Evolutionary conservation across 2,888 invertebrate genomes (phyloP).

Genomic region (Rhagonycha lutea): DNA sequence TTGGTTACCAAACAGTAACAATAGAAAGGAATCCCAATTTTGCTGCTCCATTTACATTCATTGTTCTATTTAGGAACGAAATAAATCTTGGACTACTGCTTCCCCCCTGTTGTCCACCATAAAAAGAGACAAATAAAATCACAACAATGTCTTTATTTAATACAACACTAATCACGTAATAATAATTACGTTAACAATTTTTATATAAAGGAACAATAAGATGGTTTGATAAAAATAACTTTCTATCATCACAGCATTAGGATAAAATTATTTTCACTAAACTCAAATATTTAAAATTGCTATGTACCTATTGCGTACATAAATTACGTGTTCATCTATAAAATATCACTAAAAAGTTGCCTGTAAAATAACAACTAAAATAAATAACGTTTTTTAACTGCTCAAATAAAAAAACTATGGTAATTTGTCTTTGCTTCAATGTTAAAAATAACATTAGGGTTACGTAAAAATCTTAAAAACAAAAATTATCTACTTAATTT

Average conservation of each 20-base stretch:
- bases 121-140: background rate
- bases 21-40: background rate
- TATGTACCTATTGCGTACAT: background rate
- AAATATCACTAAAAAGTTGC: background rate
- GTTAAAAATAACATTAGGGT: background rate
- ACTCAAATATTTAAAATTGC: background rate
- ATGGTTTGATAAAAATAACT: background rate
- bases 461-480: background rate
- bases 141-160: slow-evolving; percentile 1
- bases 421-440: background rate
- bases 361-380: background rate
- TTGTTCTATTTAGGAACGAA: background rate
- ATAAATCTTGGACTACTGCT: background rate
- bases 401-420: background rate
- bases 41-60: background rate
- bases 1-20: background rate
- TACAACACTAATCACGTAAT: background rate
- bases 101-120: background rate
- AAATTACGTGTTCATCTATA: background rate
- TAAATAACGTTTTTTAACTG: background rate
- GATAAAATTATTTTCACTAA: slow-evolving; percentile 3
- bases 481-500: slow-evolving; percentile 72
- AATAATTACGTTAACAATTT: background rate
- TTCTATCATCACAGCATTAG: slow-evolving; percentile 13
- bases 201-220: background rate